These are phyloP conservation scores for Phyllopteryx taeniolatus DNA, from an alignment of 2,113 vertebrate genomes.

Conservation along the genomic window DNA sequence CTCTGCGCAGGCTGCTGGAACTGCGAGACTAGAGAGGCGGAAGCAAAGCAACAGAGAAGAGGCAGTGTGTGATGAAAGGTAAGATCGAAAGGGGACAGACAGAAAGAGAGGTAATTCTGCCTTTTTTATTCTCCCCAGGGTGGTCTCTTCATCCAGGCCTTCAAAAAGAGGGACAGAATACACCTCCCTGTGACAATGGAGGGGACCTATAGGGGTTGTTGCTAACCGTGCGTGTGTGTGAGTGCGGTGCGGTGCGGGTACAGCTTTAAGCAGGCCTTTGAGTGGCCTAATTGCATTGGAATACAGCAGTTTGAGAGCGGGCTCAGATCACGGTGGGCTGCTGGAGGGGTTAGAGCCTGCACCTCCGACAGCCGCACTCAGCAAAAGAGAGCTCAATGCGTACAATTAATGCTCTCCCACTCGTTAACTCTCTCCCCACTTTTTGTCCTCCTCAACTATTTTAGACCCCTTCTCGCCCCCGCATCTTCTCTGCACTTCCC, in stretches of 20 bases:
- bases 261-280: slow-evolving; percentile 91
- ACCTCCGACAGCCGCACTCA: slow-evolving; percentile 65
- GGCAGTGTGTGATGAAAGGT: slow-evolving; percentile 39
- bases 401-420: slow-evolving; percentile 71
- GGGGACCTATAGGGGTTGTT: slow-evolving; percentile 67
- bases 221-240: slow-evolving; percentile 54
- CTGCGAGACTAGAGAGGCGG: slow-evolving; percentile 44
- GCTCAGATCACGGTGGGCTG: slow-evolving; percentile 75
- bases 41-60: slow-evolving; percentile 36
- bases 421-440: slow-evolving; percentile 71
- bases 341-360: slow-evolving; percentile 63
- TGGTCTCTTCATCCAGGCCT: slow-evolving; percentile 73
- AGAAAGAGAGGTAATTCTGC: slow-evolving; percentile 69
- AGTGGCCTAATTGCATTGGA: slow-evolving; percentile 92
- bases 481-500: slow-evolving; percentile 25
- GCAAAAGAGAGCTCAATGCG: slow-evolving; percentile 67
- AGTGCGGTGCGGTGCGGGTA: slow-evolving; percentile 58
- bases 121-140: slow-evolving; percentile 69
- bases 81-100: slow-evolving; percentile 45
- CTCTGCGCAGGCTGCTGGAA: slow-evolving; percentile 21
- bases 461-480: slow-evolving; percentile 37
- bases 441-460: slow-evolving; percentile 59
- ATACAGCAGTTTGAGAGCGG: slow-evolving; percentile 84
- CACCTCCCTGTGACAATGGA: slow-evolving; percentile 69
- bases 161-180: slow-evolving; percentile 70